Percentiles rank a stretch among this genome's conserved stretches.
Evolutionary conservation across 2,113 vertebrate species (phyloP).

Genomic region (Apaloderma vittatum): DNA sequence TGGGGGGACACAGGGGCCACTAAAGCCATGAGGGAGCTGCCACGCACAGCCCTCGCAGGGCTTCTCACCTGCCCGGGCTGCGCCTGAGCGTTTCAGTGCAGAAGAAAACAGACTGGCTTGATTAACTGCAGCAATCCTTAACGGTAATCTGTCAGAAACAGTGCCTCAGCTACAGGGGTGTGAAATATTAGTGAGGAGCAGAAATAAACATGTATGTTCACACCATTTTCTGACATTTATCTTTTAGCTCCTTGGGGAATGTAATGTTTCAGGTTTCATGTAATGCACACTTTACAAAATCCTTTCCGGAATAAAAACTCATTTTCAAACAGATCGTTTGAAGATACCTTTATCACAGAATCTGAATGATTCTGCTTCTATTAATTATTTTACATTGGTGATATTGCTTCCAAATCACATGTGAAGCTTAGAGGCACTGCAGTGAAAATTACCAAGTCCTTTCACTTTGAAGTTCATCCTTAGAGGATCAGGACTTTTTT

Average conservation of each 20-base stretch:
- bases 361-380: neutral
- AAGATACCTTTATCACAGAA: neutral
- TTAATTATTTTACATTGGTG: neutral
- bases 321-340: neutral
- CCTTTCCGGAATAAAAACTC: neutral
- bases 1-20: neutral
- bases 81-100: neutral
- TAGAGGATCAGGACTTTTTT: neutral
- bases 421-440: neutral
- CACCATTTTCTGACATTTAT: neutral
- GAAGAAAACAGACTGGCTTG: neutral
- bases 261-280: neutral
- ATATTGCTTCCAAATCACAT: neutral
- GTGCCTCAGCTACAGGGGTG: neutral
- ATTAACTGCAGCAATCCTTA: neutral
- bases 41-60: neutral
- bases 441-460: neutral
- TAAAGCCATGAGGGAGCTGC: neutral
- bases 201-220: neutral
- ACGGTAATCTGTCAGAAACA: neutral
- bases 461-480: neutral
- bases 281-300: neutral
- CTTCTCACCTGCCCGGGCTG: neutral
- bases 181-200: neutral
- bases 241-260: neutral